Evolutionary conservation across 2,888 invertebrate species (phyloP).

Genomic region (Perdita meconis): DNA sequence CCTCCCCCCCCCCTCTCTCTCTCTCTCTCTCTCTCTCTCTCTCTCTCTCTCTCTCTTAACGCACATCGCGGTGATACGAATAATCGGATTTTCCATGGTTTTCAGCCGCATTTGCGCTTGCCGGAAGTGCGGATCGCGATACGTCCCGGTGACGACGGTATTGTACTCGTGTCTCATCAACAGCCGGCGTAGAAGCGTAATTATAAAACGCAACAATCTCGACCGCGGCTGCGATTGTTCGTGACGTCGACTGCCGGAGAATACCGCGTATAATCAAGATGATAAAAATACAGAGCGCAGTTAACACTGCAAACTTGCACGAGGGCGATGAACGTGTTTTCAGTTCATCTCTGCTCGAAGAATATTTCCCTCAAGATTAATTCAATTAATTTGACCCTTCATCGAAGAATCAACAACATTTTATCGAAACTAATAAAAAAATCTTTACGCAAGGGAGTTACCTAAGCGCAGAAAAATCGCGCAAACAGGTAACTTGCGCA

Average conservation of each 20-base stretch:
- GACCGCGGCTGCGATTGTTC: background rate
- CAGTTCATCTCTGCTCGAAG: background rate
- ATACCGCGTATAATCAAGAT: background rate
- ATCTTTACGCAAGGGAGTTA: too few relatives aligned
- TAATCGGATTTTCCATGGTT: slow-evolving; percentile 69
- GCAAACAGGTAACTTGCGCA: too few relatives aligned
- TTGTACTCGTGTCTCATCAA: slow-evolving; percentile 39
- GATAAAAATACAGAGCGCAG: background rate
- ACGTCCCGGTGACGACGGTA: slow-evolving; percentile 46
- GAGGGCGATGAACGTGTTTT: slow-evolving; percentile 13
- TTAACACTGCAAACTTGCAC: background rate
- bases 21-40: background rate
- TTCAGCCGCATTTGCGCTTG: slow-evolving; percentile 56
- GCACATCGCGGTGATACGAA: slow-evolving; percentile 44
- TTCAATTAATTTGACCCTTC: too few relatives aligned
- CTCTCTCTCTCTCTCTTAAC: background rate
- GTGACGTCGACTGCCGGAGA: background rate
- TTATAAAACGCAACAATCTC: slow-evolving; percentile 19
- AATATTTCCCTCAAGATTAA: too few relatives aligned
- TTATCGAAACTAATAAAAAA: too few relatives aligned
- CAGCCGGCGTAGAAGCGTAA: slow-evolving; percentile 17
- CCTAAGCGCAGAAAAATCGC: too few relatives aligned
- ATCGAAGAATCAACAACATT: too few relatives aligned
- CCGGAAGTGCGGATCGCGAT: slow-evolving; percentile 55
- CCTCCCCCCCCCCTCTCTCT: slow-evolving; percentile 1